phyloP scores from a whole-genome alignment of 2,113 vertebrate genomes.

The Gadus chalcogrammus region DNA sequence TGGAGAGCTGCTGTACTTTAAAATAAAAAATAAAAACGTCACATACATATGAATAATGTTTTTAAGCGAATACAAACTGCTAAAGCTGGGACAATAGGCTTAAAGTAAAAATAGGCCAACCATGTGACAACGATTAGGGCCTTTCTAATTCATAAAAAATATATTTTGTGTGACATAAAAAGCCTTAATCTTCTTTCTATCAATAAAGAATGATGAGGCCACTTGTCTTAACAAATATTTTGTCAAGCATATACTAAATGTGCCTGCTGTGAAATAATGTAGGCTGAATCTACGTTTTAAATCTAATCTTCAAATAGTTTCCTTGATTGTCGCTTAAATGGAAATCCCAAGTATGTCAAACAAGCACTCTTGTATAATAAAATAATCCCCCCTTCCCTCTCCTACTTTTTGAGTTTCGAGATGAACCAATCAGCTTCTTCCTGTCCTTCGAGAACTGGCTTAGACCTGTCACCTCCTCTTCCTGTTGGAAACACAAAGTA shows the following conservation, averaged over 20 bases:
- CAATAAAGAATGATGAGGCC: background rate
- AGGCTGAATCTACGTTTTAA: background rate
- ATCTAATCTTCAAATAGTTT: background rate
- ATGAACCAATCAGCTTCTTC: conserved; percentile 53
- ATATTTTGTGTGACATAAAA: background rate
- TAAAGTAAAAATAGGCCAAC: background rate
- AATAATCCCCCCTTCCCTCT: background rate
- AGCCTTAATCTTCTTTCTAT: background rate
- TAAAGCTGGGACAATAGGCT: too few species aligned
- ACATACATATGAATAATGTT: too few species aligned
- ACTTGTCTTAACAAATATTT: background rate
- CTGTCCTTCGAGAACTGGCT: conserved; percentile 52
- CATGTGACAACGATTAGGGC: too few species aligned
- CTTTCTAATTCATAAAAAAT: background rate
- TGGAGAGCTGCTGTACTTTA: too few species aligned
- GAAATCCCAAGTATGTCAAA: background rate
- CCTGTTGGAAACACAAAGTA: conserved; percentile 4
- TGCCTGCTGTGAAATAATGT: background rate
- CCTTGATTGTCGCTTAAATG: too few species aligned
- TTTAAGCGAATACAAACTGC: too few species aligned
- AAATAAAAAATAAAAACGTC: too few species aligned
- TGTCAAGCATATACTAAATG: background rate
- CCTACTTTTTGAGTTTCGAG: conserved; percentile 13
- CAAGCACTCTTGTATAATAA: background rate
- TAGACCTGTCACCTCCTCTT: conserved; percentile 49